These are phyloP conservation scores for Cheilosia variabilis DNA, from an alignment of 2,888 invertebrate species.

Conservation along the genomic window DNA sequence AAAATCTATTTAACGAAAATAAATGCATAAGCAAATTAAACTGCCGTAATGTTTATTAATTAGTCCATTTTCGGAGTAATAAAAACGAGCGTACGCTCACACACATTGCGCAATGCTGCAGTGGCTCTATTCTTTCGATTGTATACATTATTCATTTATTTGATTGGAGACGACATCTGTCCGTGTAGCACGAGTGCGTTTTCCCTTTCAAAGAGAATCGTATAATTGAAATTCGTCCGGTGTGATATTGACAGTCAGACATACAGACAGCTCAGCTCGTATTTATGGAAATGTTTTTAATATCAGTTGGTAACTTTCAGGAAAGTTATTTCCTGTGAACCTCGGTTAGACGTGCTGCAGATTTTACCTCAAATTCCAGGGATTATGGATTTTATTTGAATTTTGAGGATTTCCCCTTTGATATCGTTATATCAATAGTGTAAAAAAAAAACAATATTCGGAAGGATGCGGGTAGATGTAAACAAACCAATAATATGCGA, in stretches of 20 bases:
- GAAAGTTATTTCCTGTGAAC: slow-evolving; percentile 17
- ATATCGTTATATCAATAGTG: no score
- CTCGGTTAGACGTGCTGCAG: background rate
- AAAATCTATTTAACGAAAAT: slow-evolving; percentile 9
- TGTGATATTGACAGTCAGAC: slow-evolving; percentile 32
- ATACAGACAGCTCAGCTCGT: background rate
- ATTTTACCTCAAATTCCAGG: no score
- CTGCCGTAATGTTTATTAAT: slow-evolving; percentile 62
- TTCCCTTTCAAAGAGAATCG: slow-evolving; percentile 54
- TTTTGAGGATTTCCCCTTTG: no score
- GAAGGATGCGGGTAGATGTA: no score
- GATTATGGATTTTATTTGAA: no score
- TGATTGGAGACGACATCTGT: slow-evolving; percentile 30
- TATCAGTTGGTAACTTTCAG: background rate
- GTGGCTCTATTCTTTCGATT: slow-evolving; percentile 1
- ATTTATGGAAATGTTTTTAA: slow-evolving; percentile 26
- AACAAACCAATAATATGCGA: no score
- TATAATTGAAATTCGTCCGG: slow-evolving; percentile 55
- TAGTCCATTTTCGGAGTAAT: slow-evolving; percentile 50
- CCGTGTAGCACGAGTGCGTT: slow-evolving; percentile 27
- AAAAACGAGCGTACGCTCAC: slow-evolving; percentile 15
- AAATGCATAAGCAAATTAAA: slow-evolving; percentile 50
- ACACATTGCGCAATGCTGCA: slow-evolving; percentile 39
- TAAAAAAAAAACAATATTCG: no score
- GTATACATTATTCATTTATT: slow-evolving; percentile 44